Base-by-base conservation (phyloP, 2,113 vertebrate species). In the Paraplagusia blochii region DNA sequence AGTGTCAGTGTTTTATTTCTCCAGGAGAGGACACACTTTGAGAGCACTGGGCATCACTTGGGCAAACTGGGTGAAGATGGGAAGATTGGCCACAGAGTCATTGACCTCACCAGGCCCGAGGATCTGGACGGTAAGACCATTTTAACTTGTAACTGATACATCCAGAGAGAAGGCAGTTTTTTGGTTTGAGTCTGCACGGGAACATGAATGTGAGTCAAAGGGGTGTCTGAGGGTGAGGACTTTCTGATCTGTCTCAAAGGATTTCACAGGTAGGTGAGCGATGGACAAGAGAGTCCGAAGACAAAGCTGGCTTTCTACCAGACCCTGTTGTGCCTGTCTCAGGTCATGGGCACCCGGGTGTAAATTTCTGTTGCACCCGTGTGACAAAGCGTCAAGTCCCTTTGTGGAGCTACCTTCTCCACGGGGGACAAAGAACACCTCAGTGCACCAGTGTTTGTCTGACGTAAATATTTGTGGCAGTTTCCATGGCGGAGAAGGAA, bases 71-170 rank as follows among this genome's bases (percentile, higher is more conserved):
- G 72, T 47, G 97, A 99, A 64, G 97, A 98, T 22, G 94, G 92
- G 51, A 99, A 98, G 86, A 85, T 98, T 66, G 96, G 96, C 56
- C 96, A 95, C 9, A 92, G 96, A 79, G 95, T 99, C 74, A 99
- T 99, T 1, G 97, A 99, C 77, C 94, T 99, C 51, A 99, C 97
- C 59, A 92, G 97, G 80, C 97, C 97, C 15, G 97, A 99, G 81
- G 96, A 99, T 60, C 93, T 96, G 44, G 97, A 98, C 53, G 97
- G 97, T 99, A 91, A 94, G 93, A 87, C 53, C 44, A 46, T 8
- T 16, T 52, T 29, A 0, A 1, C 0, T 55, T 33, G 43, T 17
- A 47, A 39, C 38, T 10, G 10, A 12, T 40, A 12, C 11, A 12
- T 40, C 10, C 4, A 11, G 4, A 1, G 12, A 12, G 38, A 12